Evolutionary conservation across 2,797 vertebrate species (phyloP).

Genomic region (Anas georgica): DNA sequence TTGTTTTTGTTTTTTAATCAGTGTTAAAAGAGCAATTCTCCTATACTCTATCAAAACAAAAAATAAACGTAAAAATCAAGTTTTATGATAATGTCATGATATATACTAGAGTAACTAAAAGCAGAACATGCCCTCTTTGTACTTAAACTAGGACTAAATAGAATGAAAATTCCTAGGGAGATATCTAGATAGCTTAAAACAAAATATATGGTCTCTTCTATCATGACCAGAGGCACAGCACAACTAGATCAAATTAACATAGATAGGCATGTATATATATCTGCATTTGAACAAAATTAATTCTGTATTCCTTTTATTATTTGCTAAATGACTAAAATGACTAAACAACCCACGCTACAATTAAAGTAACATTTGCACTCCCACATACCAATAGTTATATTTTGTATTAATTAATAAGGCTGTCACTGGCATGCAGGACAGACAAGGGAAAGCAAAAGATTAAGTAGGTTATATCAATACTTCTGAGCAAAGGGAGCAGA

Average conservation of each 20-base stretch:
- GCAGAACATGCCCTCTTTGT: not conserved
- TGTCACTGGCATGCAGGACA: not conserved
- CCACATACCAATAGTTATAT: not conserved
- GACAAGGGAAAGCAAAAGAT: not conserved
- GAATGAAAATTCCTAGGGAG: not conserved
- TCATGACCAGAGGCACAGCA: not conserved
- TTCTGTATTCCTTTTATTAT: not conserved
- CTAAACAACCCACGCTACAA: not conserved
- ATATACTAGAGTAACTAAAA: not conserved
- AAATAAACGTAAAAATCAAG: not conserved
- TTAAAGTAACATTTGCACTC: not conserved
- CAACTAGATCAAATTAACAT: not conserved
- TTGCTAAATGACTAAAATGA: not conserved
- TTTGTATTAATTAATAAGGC: not conserved
- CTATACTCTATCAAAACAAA: not conserved
- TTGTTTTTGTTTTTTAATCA: not conserved
- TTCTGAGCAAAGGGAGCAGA: not conserved
- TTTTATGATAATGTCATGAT: not conserved
- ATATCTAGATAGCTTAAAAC: not conserved
- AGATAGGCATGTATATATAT: not conserved
- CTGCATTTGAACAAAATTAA: not conserved
- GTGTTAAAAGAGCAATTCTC: not conserved
- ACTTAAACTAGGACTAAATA: not conserved
- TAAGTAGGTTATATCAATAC: not conserved
- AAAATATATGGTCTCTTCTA: not conserved